A percentile compares a stretch with the other conserved stretches of the same genome.
Evolutionary conservation across 2,797 vertebrate genomes (phyloP).

Genomic region (Myoxocephalus aenaeus): DNA sequence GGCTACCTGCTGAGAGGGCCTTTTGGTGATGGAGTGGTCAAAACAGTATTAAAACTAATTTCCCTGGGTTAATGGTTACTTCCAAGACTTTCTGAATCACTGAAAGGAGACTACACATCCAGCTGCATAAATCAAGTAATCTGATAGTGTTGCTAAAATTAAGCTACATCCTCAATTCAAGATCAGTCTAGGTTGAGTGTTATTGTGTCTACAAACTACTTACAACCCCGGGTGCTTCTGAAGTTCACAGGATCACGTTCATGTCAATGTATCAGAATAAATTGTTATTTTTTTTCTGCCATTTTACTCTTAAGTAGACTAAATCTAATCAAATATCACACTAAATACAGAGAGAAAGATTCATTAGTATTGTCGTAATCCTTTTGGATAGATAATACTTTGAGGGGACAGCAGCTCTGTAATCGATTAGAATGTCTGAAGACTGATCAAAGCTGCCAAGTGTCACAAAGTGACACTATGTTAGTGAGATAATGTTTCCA

Average conservation of each 20-base stretch:
- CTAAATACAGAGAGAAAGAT: not conserved
- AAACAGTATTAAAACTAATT: conserved; percentile 32
- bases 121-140: conserved; percentile 65
- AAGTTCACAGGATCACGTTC: not conserved
- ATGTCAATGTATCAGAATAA: not conserved
- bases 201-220: conserved; percentile 24
- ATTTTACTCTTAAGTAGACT: not conserved
- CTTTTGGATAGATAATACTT: conserved; percentile 5
- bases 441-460: conserved; percentile 39
- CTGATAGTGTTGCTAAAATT: conserved; percentile 57
- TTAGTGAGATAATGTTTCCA: not conserved
- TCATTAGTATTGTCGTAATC: not conserved
- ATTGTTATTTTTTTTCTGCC: not conserved
- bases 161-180: conserved; percentile 31
- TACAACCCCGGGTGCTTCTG: not conserved
- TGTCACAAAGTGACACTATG: not conserved
- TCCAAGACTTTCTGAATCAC: conserved; percentile 41
- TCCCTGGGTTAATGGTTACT: conserved; percentile 15
- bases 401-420: conserved; percentile 1
- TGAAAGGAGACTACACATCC: conserved; percentile 57
- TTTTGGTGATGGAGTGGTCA: conserved; percentile 16
- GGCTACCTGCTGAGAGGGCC: conserved; percentile 50
- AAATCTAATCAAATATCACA: not conserved
- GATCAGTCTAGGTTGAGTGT: conserved; percentile 42
- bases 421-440: conserved; percentile 19